These are phyloP conservation scores for Athalia cordata DNA, from an alignment of 2,888 invertebrate genomes.

Conservation along the genomic window DNA sequence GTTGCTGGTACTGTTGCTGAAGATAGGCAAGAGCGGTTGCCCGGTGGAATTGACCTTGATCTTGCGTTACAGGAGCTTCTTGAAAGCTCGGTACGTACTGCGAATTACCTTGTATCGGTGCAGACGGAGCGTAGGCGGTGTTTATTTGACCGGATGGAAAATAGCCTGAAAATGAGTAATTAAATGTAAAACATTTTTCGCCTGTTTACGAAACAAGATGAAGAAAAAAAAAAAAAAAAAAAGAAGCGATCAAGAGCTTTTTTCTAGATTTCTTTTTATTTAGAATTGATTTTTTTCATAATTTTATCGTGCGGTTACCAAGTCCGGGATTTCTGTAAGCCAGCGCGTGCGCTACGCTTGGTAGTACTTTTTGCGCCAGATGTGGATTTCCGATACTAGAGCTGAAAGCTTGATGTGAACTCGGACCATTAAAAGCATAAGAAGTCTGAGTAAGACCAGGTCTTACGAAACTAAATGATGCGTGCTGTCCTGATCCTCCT, in stretches of 20 bases:
- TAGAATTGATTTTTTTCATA: not conserved
- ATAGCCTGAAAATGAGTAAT: slow-evolving; percentile 50
- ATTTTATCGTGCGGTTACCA: slow-evolving; percentile 49
- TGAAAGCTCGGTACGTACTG: too few species aligned
- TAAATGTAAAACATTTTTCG: not conserved
- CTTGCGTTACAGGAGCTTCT: not conserved
- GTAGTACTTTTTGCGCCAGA: slow-evolving; percentile 63
- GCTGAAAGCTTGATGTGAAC: slow-evolving; percentile 68
- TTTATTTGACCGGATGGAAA: slow-evolving; percentile 52
- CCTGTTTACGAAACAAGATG: not conserved
- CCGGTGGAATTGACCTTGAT: slow-evolving; percentile 34
- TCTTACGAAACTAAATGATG: slow-evolving; percentile 67
- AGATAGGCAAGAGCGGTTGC: slow-evolving; percentile 57
- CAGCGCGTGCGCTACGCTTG: slow-evolving; percentile 64
- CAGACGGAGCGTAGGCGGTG: slow-evolving; percentile 52
- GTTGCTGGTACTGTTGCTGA: slow-evolving; percentile 58
- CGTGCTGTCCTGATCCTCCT: slow-evolving; percentile 66
- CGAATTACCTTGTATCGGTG: slow-evolving; percentile 27
- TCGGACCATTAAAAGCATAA: slow-evolving; percentile 67
- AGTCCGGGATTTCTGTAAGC: slow-evolving; percentile 67
- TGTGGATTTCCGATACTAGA: slow-evolving; percentile 67
- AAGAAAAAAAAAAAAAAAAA: not conserved
- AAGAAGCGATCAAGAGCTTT: not conserved
- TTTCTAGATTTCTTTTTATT: not conserved
- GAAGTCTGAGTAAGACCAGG: slow-evolving; percentile 69